phyloP scores from a whole-genome alignment of 2,113 vertebrate species.

The Varanus komodoensis region DNA sequence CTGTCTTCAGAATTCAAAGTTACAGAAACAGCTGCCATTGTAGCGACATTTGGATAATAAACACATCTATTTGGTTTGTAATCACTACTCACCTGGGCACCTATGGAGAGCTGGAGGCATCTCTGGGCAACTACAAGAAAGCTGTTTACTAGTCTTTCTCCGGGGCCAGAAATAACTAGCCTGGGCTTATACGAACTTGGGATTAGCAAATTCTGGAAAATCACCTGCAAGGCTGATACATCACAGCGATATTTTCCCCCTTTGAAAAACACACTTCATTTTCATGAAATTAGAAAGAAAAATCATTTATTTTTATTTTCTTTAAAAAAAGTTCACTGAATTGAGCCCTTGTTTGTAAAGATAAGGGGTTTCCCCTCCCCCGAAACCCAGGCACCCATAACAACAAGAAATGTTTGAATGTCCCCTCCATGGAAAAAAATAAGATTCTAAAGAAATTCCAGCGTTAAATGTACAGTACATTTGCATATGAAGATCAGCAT shows the following conservation, averaged over 20 bases:
- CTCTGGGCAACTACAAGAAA: not conserved
- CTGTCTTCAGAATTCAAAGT: no score
- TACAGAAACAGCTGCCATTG: not conserved
- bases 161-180: not conserved
- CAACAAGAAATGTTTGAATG: not conserved
- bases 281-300: conserved; percentile 19
- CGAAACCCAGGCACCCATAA: not conserved
- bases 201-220: not conserved
- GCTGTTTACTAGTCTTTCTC: no score
- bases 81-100: not conserved
- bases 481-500: conserved; percentile 10
- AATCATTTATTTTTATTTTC: conserved; percentile 33
- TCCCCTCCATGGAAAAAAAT: not conserved
- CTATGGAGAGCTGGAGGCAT: no score
- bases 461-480: conserved; percentile 34
- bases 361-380: not conserved
- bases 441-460: conserved; percentile 21
- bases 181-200: no score
- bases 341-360: conserved; percentile 34
- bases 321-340: conserved; percentile 15
- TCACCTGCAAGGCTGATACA: no score
- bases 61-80: not conserved
- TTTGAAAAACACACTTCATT: not conserved
- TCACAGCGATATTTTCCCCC: not conserved
- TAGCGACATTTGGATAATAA: not conserved